Percentiles rank a stretch among this genome's conserved stretches.
phyloP scores from a whole-genome alignment of 2,113 vertebrate species.

The Australoheros scitulus region DNA sequence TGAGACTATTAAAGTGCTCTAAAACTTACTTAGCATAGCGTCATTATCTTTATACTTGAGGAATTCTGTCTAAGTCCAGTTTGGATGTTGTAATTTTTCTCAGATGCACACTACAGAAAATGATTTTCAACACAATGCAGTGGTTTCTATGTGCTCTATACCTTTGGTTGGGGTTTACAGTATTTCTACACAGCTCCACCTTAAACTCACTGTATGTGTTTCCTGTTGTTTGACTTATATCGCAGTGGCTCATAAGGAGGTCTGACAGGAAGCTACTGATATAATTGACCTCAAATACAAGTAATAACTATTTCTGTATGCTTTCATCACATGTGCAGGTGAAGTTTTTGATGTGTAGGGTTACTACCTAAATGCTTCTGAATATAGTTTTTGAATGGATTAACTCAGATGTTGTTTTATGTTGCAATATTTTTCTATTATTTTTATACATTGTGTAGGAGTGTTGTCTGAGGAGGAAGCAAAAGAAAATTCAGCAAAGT shows the following conservation, averaged over 20 bases:
- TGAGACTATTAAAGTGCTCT: not conserved
- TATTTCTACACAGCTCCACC: not conserved
- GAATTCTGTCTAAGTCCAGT: not conserved
- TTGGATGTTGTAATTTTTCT: not conserved
- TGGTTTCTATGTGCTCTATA: not conserved
- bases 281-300: not conserved
- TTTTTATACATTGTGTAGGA: constrained; percentile 1
- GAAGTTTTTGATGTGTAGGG: not conserved
- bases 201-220: not conserved
- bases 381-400: not conserved
- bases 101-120: not conserved
- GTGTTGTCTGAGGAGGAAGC: not conserved
- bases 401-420: not conserved
- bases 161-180: not conserved
- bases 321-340: not conserved
- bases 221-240: not conserved
- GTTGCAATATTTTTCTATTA: not conserved
- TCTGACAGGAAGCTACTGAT: not conserved
- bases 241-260: not conserved
- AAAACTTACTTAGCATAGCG: not conserved
- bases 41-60: not conserved
- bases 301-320: not conserved
- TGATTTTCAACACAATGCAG: not conserved
- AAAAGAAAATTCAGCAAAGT: not conserved
- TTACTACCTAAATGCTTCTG: not conserved